Base-by-base conservation (phyloP, 2,797 vertebrate species). In the Clamator glandarius region DNA sequence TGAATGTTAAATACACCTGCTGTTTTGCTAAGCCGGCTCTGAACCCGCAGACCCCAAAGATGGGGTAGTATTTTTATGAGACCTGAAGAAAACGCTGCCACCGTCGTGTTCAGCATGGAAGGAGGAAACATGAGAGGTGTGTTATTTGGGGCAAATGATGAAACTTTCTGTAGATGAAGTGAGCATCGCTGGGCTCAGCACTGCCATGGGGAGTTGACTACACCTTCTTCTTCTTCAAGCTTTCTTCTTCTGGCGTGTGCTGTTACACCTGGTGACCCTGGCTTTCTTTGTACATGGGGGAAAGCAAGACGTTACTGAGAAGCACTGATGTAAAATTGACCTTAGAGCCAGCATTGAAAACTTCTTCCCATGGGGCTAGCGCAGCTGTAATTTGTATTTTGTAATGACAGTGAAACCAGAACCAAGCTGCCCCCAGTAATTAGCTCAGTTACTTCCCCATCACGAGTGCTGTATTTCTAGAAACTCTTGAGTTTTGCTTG, bases 401-500 rank as follows among this genome's bases (percentile, higher is more conserved):
- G 23, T 51, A 84, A 51, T 42, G 12, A 4, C 21, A 41, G 39
- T 51, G 74, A 35, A 67, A 16, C 18, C 76, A 81, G 36, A 85
- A 39, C 18, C 21, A 31, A 20, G 6, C 15, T 85, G 8, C 7
- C 16, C 41, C 36, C 7, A 39, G 3, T 51, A 52, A 46, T 48
- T 29, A 68, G 13, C 46, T 72, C 58, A 24, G 42, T 83, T 66
- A 52, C 42, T 78, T 62, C 44, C 39, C 41, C 11, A 4, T 66
- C 1, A 0, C 31, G 35, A 73, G 46, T 0, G 0, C 51, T 0
- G 0, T 46, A 13, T 77, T 86, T 84, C 66, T 84, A 55, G 58
- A 57, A 84, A 16, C 57, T 79, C 61, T 66, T 39, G 35, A 76
- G 31, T 82, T 92, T 69, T 52, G 39, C 9, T 64, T 80, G 15